Conservation (phyloP, 2,113 vertebrate species). For the Thunnus maccoyii region DNA sequence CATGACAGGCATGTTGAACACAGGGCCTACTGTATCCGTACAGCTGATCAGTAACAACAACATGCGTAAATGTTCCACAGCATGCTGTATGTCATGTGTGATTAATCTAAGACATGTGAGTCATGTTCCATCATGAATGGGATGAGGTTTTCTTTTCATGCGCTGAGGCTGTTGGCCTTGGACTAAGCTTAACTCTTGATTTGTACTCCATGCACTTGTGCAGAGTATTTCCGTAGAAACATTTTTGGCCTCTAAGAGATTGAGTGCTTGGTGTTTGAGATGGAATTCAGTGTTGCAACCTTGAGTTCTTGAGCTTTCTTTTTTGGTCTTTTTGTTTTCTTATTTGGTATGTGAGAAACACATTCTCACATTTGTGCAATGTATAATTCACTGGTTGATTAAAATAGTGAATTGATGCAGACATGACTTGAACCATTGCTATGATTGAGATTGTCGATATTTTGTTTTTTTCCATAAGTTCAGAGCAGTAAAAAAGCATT, state of each 20-base stretch:
- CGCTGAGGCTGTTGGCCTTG: not conserved
- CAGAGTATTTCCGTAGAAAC: not conserved
- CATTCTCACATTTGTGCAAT: not conserved
- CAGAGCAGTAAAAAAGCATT: conserved; percentile 20
- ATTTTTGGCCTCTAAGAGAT: not conserved
- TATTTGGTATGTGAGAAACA: not conserved
- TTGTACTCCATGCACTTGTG: not conserved
- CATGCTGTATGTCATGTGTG: not conserved
- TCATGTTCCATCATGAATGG: conserved; percentile 1
- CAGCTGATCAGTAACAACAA: conserved; percentile 11
- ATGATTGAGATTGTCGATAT: not conserved
- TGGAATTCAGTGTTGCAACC: not conserved
- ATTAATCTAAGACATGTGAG: conserved; percentile 1
- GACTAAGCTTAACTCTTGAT: not conserved
- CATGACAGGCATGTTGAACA: not conserved
- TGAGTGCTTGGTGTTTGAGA: not conserved
- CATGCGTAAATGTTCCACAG: not conserved
- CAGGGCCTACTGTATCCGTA: not conserved
- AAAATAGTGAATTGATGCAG: conserved; percentile 10
- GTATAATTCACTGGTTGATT: not conserved
- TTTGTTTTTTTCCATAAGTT: not conserved
- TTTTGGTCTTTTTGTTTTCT: not conserved
- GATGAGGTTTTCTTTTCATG: not conserved
- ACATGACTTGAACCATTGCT: conserved; percentile 29
- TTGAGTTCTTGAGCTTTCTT: not conserved